Evolutionary conservation across 1,140 invertebrate species (phyloP).

Genomic region (Andricus grossulariae): DNA sequence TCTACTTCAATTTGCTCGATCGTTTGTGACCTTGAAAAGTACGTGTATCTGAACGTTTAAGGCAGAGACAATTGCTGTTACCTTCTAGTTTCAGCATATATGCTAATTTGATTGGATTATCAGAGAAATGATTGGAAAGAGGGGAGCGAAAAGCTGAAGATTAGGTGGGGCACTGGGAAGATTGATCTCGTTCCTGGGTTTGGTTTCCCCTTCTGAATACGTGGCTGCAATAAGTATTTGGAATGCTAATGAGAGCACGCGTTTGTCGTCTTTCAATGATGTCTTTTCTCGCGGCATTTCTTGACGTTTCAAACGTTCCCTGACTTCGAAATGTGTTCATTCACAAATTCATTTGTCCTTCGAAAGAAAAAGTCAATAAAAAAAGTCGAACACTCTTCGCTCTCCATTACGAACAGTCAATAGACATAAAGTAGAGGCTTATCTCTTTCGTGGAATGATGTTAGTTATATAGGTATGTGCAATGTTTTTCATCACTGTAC

Average conservation of each 20-base stretch:
- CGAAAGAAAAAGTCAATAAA: neutral
- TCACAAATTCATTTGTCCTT: neutral
- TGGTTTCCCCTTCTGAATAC: neutral
- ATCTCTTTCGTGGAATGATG: neutral
- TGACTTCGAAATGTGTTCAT: neutral
- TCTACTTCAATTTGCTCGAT: too few relatives aligned
- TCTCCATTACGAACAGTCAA: neutral
- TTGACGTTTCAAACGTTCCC: neutral
- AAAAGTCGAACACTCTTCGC: neutral
- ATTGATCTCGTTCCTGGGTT: neutral
- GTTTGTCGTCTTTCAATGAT: neutral
- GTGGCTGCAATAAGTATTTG: neutral
- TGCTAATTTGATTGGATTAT: too few relatives aligned
- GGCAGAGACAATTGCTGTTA: too few relatives aligned
- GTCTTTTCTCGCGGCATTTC: neutral
- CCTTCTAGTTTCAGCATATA: too few relatives aligned
- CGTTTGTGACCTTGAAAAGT: too few relatives aligned
- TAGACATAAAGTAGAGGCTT: neutral
- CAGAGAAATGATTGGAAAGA: neutral
- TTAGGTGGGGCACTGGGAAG: neutral
- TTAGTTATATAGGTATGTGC: neutral
- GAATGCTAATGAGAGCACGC: conserved; percentile 1
- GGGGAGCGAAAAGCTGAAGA: neutral
- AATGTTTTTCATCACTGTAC: conserved; percentile 6
- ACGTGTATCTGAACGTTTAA: too few relatives aligned